These are phyloP conservation scores for Ceyx erithaca DNA, from an alignment of 2,797 vertebrate species.

Conservation along the genomic window DNA sequence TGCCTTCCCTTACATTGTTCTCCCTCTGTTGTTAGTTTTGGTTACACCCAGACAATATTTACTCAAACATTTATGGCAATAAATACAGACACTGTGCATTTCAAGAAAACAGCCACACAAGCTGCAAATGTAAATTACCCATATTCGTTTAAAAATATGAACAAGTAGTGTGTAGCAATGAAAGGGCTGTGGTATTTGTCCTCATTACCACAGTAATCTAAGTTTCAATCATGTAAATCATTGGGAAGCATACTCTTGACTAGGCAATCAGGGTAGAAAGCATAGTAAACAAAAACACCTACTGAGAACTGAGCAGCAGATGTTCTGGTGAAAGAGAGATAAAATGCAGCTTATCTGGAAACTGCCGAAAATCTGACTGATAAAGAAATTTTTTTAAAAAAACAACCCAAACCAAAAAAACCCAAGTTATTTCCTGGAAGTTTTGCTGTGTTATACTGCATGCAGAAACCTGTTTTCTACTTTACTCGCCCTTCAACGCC, in stretches of 20 bases:
- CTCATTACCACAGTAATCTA: neutral
- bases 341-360: neutral
- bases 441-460: neutral
- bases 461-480: neutral
- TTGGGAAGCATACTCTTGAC: neutral
- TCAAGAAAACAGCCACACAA: neutral
- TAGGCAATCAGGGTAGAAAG: neutral
- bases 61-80: neutral
- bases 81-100: neutral
- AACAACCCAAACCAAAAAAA: neutral
- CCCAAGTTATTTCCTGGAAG: neutral
- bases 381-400: neutral
- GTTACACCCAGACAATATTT: fast-evolving
- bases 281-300: slow-evolving; percentile 13
- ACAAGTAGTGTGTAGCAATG: neutral
- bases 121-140: neutral
- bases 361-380: neutral
- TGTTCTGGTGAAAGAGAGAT: neutral
- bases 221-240: neutral
- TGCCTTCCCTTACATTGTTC: neutral
- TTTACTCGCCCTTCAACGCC: neutral
- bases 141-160: neutral
- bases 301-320: neutral
- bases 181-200: neutral
- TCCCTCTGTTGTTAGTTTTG: fast-evolving